phyloP scores from a whole-genome alignment of 2,888 invertebrate species.

The Dicyrtomina minuta region DNA sequence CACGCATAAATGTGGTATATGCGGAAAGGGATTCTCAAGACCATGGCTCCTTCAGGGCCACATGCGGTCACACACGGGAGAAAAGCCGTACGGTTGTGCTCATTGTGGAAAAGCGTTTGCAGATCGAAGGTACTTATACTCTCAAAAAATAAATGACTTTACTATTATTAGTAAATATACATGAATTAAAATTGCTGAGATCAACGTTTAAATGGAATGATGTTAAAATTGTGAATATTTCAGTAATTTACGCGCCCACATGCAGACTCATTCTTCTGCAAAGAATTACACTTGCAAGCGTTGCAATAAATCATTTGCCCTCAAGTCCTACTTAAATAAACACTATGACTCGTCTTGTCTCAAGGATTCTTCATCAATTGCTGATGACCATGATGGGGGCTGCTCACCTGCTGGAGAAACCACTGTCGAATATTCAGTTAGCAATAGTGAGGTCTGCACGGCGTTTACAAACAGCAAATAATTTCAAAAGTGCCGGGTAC shows the following conservation, averaged over 20 bases:
- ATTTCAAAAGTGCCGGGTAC: no score
- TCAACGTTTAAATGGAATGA: no score
- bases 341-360: conserved; percentile 89
- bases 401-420: no score
- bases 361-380: conserved; percentile 63
- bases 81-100: conserved; percentile 86
- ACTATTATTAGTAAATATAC: no score
- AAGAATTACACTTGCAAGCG: conserved; percentile 85
- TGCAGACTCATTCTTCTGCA: conserved; percentile 89
- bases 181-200: no score
- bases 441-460: no score
- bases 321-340: conserved; percentile 93
- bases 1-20: conserved; percentile 86
- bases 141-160: no score
- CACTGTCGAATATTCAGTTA: no score
- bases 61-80: conserved; percentile 85
- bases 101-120: conserved; percentile 94
- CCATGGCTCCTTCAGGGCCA: conserved; percentile 94
- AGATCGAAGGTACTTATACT: no score
- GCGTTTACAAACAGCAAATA: no score
- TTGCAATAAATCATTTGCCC: conserved; percentile 87
- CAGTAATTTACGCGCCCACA: conserved; percentile 90
- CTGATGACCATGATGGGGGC: no score
- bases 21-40: conserved; percentile 91
- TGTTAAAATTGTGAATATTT: no score